Evolutionary conservation across 2,113 vertebrate genomes (phyloP).

Genomic region (Melanostigma gelatinosum): DNA sequence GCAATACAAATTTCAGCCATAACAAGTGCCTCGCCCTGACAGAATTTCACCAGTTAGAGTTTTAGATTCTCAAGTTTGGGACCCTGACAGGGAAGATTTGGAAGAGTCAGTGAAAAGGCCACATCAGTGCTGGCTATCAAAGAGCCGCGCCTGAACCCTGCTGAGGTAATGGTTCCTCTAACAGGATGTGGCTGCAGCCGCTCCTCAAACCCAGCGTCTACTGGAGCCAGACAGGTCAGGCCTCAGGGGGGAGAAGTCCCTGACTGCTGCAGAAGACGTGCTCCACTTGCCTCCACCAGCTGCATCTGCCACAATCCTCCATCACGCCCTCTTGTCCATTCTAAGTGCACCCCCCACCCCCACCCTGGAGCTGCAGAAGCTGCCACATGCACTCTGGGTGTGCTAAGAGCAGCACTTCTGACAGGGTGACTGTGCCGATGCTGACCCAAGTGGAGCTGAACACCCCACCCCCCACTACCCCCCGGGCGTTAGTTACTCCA

Average conservation of each 20-base stretch:
- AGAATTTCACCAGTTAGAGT: background rate
- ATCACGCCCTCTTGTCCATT: slow-evolving; percentile 26
- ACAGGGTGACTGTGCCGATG: slow-evolving; percentile 70
- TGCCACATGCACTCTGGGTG: slow-evolving; percentile 62
- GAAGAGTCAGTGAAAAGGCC: background rate
- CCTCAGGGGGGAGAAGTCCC: slow-evolving; percentile 52
- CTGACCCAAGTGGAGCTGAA: slow-evolving; percentile 66
- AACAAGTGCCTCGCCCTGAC: background rate
- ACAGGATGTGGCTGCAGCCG: slow-evolving; percentile 37
- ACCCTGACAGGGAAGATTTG: background rate
- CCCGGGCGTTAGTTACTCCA: slow-evolving; percentile 62
- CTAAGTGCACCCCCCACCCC: background rate
- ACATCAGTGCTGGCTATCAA: background rate
- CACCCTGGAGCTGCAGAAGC: slow-evolving; percentile 27
- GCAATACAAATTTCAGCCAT: slow-evolving; percentile 3
- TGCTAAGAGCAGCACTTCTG: slow-evolving; percentile 64
- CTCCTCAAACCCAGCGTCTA: slow-evolving; percentile 27
- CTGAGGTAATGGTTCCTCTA: slow-evolving; percentile 12
- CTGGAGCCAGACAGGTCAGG: slow-evolving; percentile 64
- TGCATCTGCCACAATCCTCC: slow-evolving; percentile 43
- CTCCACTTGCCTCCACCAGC: slow-evolving; percentile 61
- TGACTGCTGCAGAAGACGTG: slow-evolving; percentile 44
- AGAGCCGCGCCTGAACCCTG: background rate
- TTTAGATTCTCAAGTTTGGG: background rate
- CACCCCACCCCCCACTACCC: slow-evolving; percentile 1